Evolutionary conservation across 2,888 invertebrate genomes (phyloP).

Genomic region (Stenurella melanura): DNA sequence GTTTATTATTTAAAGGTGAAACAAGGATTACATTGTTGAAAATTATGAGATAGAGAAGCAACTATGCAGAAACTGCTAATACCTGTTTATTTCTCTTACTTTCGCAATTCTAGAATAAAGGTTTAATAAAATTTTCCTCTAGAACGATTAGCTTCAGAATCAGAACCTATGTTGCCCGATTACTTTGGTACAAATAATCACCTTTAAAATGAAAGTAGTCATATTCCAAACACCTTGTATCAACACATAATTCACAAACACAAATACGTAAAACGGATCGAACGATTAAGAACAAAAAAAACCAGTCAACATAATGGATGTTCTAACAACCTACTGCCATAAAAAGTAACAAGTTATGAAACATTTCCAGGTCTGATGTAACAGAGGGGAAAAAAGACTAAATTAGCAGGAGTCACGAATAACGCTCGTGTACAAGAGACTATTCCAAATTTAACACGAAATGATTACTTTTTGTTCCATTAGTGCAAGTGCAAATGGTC

Average conservation of each 20-base stretch:
- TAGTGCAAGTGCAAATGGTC: not conserved
- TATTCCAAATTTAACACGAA: not conserved
- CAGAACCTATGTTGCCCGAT: no score
- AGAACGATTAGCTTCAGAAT: no score
- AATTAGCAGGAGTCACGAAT: not conserved
- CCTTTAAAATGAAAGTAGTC: no score
- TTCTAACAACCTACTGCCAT: not conserved
- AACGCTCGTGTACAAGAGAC: not conserved
- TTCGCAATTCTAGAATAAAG: no score
- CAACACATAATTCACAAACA: not conserved
- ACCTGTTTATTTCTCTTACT: no score
- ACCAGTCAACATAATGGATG: not conserved
- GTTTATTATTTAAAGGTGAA: no score
- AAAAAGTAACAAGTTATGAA: constrained; percentile 1
- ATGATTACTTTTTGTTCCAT: not conserved
- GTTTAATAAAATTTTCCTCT: no score
- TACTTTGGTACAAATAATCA: no score
- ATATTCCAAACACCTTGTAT: not conserved
- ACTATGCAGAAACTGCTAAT: no score
- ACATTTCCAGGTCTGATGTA: not conserved
- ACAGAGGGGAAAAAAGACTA: not conserved
- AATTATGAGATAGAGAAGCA: no score
- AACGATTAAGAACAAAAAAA: not conserved
- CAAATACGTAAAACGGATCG: not conserved
- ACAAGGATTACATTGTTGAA: no score